These are phyloP conservation scores for Hypanus sabinus DNA, from an alignment of 2,113 vertebrate species.

Conservation along the genomic window DNA sequence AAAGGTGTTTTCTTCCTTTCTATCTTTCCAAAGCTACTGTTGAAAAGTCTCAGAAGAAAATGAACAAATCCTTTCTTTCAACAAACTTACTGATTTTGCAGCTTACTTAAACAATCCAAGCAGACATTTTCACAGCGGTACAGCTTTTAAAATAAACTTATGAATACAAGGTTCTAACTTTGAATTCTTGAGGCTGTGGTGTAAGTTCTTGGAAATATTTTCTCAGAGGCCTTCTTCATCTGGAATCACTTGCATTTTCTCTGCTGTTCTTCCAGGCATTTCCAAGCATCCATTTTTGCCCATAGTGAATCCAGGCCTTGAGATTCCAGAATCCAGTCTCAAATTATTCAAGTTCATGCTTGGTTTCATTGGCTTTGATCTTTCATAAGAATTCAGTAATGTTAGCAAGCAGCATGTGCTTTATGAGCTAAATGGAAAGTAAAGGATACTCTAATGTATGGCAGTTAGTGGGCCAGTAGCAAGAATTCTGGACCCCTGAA, in stretches of 20 bases:
- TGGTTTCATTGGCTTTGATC: too few relatives aligned
- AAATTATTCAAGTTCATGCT: too few relatives aligned
- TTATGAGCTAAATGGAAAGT: too few relatives aligned
- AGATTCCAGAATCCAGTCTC: neutral
- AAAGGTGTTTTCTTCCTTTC: neutral
- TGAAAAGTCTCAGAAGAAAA: neutral
- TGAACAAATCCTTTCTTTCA: neutral
- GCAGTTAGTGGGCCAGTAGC: too few relatives aligned
- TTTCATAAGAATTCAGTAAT: too few relatives aligned
- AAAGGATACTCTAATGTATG: too few relatives aligned
- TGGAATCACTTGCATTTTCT: neutral
- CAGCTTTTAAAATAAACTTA: neutral
- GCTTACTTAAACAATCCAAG: neutral
- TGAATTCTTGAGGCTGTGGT: neutral
- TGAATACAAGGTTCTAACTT: neutral
- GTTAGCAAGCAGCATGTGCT: too few relatives aligned
- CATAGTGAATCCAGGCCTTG: neutral
- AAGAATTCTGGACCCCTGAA: too few relatives aligned
- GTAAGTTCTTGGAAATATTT: neutral
- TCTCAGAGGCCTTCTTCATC: neutral
- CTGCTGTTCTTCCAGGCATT: neutral
- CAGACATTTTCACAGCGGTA: neutral
- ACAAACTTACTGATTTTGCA: neutral
- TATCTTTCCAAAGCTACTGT: neutral
- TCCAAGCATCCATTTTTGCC: neutral